Evolutionary conservation across 1,140 invertebrate species (phyloP).

Genomic region (Zophobas atratus): DNA sequence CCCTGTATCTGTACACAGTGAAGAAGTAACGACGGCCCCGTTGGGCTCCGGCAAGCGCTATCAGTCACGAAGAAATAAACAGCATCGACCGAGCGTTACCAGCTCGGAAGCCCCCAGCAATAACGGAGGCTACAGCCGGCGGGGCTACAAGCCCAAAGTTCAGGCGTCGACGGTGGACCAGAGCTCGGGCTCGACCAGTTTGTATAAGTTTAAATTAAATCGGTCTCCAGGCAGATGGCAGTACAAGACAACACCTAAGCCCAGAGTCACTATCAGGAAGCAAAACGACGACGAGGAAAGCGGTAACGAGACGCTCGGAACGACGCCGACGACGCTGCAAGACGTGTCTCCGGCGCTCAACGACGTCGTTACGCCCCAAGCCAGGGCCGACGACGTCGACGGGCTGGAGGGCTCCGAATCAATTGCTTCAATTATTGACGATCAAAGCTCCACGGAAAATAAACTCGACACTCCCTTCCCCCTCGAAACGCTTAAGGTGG

Average conservation of each 20-base stretch:
- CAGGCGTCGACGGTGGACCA: conserved; percentile 72
- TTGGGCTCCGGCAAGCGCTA: conserved; percentile 65
- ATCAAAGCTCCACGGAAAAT: conserved; percentile 72
- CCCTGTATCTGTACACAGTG: conserved; percentile 78
- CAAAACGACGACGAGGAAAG: conserved; percentile 75
- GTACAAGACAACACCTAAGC: conserved; percentile 90
- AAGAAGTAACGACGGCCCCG: conserved; percentile 69
- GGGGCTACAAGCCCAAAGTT: conserved; percentile 75
- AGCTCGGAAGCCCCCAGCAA: conserved; percentile 66
- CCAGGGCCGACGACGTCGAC: conserved; percentile 72
- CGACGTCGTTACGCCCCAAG: conserved; percentile 63
- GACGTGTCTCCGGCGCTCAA: conserved; percentile 60
- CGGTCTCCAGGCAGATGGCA: conserved; percentile 88
- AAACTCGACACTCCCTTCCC: conserved; percentile 76
- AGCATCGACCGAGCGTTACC: conserved; percentile 59
- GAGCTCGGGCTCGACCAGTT: conserved; percentile 70
- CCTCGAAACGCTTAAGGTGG: conserved; percentile 85
- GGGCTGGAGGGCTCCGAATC: conserved; percentile 80
- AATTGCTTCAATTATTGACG: conserved; percentile 74
- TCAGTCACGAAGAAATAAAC: conserved; percentile 58
- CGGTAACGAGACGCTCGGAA: conserved; percentile 67
- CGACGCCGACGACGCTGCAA: conserved; percentile 65
- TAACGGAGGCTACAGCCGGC: conserved; percentile 69
- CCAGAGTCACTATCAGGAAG: conserved; percentile 85
- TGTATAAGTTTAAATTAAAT: conserved; percentile 84